These are phyloP conservation scores for Steatocranus sp. DNA, from an alignment of 2,797 vertebrate genomes.

Conservation along the genomic window DNA sequence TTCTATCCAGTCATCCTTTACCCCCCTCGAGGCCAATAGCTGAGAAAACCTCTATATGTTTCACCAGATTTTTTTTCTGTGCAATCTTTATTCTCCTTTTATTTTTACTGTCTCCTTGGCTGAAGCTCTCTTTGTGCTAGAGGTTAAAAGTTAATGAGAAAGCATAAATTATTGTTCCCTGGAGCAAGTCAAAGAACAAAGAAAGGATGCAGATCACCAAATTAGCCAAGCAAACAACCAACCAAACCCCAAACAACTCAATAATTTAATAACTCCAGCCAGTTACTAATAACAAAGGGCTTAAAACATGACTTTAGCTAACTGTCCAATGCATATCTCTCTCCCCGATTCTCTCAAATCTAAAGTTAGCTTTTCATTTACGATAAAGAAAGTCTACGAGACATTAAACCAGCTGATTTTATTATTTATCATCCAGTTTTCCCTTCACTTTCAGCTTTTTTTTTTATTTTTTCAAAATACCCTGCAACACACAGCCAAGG, in stretches of 20 bases:
- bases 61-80: neutral
- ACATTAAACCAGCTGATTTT: neutral
- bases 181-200: neutral
- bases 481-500: conserved; percentile 4
- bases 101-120: neutral
- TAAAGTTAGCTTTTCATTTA: neutral
- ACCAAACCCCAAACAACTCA: neutral
- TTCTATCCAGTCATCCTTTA: neutral
- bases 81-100: neutral
- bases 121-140: neutral
- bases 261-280: neutral
- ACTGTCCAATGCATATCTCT: neutral
- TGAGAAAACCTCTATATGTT: conserved; percentile 4
- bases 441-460: neutral
- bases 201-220: neutral
- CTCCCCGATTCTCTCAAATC: neutral
- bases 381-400: neutral
- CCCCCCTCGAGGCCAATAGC: neutral
- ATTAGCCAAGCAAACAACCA: neutral
- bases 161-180: neutral
- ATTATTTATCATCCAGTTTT: neutral
- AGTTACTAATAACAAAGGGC: neutral
- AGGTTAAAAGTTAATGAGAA: neutral
- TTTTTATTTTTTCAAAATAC: rapidly evolving
- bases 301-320: neutral